Base-by-base conservation (phyloP, 2,797 vertebrate genomes). In the Smutsia temminckii region DNA sequence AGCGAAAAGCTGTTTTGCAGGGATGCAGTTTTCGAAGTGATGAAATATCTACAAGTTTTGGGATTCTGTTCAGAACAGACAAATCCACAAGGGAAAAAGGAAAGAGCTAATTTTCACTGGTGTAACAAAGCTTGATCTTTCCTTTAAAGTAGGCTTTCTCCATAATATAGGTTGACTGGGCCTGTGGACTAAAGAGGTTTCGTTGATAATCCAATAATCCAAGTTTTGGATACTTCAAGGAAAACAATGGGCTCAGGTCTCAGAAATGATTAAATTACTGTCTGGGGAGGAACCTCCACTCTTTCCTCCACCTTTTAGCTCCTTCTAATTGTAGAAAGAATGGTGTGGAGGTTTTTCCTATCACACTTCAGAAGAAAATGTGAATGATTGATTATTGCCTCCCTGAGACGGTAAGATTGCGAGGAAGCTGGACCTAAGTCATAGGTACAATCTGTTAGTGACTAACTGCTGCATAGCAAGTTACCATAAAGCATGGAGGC, bases 81-180 rank as follows among this genome's bases (percentile, higher is more conserved):
- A 83, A 49, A 80, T 68, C 17, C 46, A 63, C 29, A 14, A 8
- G n/a, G 29, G 57, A 64, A 49, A 74, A 75, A 32, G 12, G 34
- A 85, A 92, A 93, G 53, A 42, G 53, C 49, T 93, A 40, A 83
- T 57, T 49, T 94, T 80, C 59, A 69, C 37, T 63, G 9, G n/a
- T 69, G 21, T 64, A 91, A 90, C 23, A 34, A 79, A 94, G 55
- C 81, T 81, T 87, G 32, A 34, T 85, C 49, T 95, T 77, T 75
- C 42, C n/a, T 61, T 79, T 92, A 79, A 89, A 93, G 80, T 17
- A 59, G 23, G 3, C 40, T 37, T 87, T 90, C 80, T 79, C 42
- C 42, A 84, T 42, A 42, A 59, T 84, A 32, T 57, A 29, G 32
- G 17, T 77, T 80, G 49, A 68, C 25, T 66, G 29, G 29, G 49